Base-by-base conservation (phyloP, 2,113 vertebrate species). In the Conger conger region DNA sequence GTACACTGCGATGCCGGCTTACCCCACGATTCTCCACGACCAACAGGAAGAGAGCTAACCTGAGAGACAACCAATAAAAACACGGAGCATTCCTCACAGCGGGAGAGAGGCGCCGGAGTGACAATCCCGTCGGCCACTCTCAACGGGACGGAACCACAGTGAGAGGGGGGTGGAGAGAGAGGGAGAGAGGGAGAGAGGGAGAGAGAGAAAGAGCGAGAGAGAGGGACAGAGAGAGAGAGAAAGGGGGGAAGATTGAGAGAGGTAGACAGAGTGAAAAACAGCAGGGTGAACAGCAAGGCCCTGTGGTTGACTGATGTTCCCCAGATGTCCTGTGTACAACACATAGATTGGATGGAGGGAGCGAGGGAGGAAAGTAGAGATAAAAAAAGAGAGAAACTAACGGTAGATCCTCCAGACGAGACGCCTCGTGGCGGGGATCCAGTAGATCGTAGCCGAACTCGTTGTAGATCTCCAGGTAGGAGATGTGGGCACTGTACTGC, bases 401-500 rank as follows among this genome's bases (percentile, higher is more conserved):
- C 98, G 96, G 97, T 87, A 99, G 94, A 82, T 99, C 97, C 93
- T 99, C 98, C 91, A 99, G 87, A 86, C 89, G 93, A 88, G 96
- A 97, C 78, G 96, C 95, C 92, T 99, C 96, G 0, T 98, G 96
- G 83, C 93, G 94, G 87, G 97, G 96, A 89, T 98, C 95, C 89
- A 99, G 90, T 7, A 99, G 95, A 91, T 99, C 98, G 37, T 97
- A 99, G 90, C 98, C 98, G 90, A 95, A 94, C 89, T 99, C 98
- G 78, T 99, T 99, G 93, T 99, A 99, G 92, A 99, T 98, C 94
- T 99, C 98, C 92, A 99, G 94, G 91, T 99, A 99, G 85, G 98
- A 99, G 90, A 99, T 93, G 68, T 97, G 96, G 27, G 95, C 95
- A 83, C 96, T 98, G 68, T 97, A 98, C 9, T 96, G 90, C 93